phyloP scores from a whole-genome alignment of 2,888 invertebrate genomes.

The Drosophila fulvimacula region DNA sequence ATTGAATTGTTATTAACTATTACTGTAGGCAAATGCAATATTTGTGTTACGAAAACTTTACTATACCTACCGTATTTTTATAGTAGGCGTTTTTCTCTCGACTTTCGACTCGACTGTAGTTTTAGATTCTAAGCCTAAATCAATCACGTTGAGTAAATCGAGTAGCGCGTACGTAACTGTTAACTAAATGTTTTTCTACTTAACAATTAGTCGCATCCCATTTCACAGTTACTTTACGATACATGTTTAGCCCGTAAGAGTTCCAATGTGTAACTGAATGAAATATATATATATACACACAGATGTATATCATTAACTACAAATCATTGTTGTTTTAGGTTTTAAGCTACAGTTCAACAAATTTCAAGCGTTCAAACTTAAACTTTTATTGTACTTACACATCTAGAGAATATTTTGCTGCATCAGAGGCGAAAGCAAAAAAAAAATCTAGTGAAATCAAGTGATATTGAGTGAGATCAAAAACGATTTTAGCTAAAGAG shows the following conservation, averaged over 20 bases:
- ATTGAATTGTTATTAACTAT: constrained; percentile 74
- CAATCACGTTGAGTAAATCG: constrained; percentile 39
- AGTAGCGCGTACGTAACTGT: constrained; percentile 68
- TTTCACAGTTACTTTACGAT: constrained; percentile 70
- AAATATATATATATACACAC: constrained; percentile 25
- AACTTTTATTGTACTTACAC: constrained; percentile 70
- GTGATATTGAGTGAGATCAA: constrained; percentile 85
- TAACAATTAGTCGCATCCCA: constrained; percentile 61
- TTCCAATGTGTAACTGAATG: constrained; percentile 44
- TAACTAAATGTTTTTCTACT: constrained; percentile 77
- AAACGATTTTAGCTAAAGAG: constrained; percentile 82
- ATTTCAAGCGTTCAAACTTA: constrained; percentile 60
- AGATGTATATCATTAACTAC: constrained; percentile 46
- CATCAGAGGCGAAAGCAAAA: constrained; percentile 41
- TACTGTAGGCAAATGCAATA: constrained; percentile 73
- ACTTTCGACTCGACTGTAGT: constrained; percentile 73
- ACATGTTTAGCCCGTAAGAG: constrained; percentile 64
- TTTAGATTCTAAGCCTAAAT: constrained; percentile 42
- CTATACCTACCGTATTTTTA: constrained; percentile 73
- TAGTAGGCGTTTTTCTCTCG: constrained; percentile 76
- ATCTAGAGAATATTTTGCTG: constrained; percentile 51
- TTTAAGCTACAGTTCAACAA: constrained; percentile 55
- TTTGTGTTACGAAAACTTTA: constrained; percentile 63
- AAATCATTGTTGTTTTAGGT: constrained; percentile 80
- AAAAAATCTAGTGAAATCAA: constrained; percentile 80